phyloP scores from a whole-genome alignment of 2,113 vertebrate species.

The Pachycephala philippinensis region DNA sequence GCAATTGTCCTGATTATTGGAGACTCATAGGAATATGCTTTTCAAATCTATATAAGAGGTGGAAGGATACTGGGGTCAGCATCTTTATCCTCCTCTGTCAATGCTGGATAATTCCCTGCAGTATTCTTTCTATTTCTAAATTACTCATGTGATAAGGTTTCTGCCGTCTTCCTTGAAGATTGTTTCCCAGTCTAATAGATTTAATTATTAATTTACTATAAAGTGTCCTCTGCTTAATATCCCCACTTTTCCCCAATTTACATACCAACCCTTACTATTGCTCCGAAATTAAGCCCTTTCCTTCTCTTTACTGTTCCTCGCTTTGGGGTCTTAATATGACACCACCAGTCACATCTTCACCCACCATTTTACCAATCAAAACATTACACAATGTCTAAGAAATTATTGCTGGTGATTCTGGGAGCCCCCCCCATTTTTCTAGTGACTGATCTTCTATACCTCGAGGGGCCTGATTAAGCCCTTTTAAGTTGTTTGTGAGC shows the following conservation, averaged over 20 bases:
- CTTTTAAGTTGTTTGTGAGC: background rate
- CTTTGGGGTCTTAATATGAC: background rate
- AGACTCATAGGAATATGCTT: slow-evolving; percentile 36
- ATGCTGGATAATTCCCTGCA: background rate
- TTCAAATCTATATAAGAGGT: slow-evolving; percentile 10
- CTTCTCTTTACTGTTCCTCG: background rate
- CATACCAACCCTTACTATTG: background rate
- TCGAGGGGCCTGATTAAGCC: background rate
- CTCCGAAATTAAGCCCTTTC: background rate
- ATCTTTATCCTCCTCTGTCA: slow-evolving; percentile 49
- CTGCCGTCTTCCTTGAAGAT: background rate
- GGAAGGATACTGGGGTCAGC: slow-evolving; percentile 35
- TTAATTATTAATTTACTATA: slow-evolving; percentile 22
- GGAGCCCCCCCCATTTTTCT: background rate
- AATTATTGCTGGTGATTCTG: background rate
- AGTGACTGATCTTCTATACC: background rate
- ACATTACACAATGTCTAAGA: background rate
- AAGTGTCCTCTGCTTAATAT: slow-evolving; percentile 4
- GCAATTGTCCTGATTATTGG: slow-evolving; percentile 52
- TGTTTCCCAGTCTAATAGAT: slow-evolving; percentile 3
- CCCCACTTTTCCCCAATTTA: background rate
- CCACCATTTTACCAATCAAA: background rate
- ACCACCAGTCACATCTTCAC: background rate
- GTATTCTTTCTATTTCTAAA: slow-evolving; percentile 8
- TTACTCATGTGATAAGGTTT: slow-evolving; percentile 19